A percentile compares a stretch with the other conserved stretches of the same genome.
Conservation (phyloP, 2,888 invertebrate genomes). For the Fragum whitleyi region DNA sequence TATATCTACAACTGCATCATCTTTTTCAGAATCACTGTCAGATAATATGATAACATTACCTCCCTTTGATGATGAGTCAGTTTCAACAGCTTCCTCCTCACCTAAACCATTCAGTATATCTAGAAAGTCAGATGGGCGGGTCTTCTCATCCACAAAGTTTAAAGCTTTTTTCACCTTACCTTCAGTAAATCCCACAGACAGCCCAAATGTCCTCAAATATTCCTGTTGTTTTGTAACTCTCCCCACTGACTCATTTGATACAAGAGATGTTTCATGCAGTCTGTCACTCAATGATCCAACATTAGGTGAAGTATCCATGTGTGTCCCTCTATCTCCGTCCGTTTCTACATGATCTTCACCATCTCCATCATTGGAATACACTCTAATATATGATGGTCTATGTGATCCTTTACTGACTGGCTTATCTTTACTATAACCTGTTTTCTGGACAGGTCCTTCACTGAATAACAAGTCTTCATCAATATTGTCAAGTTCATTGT, state of each 20-base stretch:
- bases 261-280: conserved; percentile 47
- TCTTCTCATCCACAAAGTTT: conserved; percentile 67
- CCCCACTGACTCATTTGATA: conserved; percentile 14
- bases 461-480: conserved; percentile 62
- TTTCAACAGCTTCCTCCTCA: conserved; percentile 4
- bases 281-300: conserved; percentile 49
- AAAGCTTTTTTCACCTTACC: conserved; percentile 68
- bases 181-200: conserved; percentile 65
- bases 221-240: conserved; percentile 55
- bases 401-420: not conserved
- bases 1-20: not conserved
- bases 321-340: conserved; percentile 28
- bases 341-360: conserved; percentile 18
- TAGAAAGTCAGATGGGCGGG: conserved; percentile 72
- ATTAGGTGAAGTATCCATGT: conserved; percentile 17
- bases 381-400: not conserved
- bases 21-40: not conserved
- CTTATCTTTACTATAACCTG: conserved; percentile 4
- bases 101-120: conserved; percentile 59
- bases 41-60: not conserved
- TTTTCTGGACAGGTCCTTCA: conserved; percentile 40
- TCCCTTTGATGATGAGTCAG: conserved; percentile 9
- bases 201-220: conserved; percentile 68
- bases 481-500: conserved; percentile 53
- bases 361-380: conserved; percentile 6